Conservation (phyloP, 2,797 vertebrate species). For the Bradypus variegatus region DNA sequence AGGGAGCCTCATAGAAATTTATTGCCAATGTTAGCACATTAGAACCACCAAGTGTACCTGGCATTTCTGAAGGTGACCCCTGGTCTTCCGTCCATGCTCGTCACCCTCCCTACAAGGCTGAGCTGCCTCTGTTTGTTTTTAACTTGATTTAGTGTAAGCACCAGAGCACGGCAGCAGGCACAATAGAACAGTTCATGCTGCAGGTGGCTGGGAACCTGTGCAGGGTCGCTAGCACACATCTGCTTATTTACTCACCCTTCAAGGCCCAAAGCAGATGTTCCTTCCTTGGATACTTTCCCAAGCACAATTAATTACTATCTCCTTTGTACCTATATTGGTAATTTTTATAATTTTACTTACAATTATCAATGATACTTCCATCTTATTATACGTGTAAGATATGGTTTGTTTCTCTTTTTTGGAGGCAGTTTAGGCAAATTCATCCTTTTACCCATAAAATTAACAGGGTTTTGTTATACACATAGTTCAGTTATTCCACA, state of each 20-base stretch:
- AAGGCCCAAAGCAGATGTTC: no score
- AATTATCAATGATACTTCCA: neutral
- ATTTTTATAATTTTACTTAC: neutral
- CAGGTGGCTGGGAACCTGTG: neutral
- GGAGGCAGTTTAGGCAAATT: neutral
- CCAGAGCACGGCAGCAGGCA: no score
- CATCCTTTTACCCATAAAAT: slow-evolving; percentile 3
- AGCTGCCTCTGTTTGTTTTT: neutral
- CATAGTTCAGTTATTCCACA: neutral
- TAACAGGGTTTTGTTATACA: neutral
- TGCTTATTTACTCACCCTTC: no score
- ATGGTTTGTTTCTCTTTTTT: neutral
- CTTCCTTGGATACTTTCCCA: no score
- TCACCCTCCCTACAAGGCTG: neutral
- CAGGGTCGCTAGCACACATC: neutral
- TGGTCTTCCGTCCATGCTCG: neutral
- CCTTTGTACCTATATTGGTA: no score
- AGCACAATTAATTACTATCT: no score
- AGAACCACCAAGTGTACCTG: neutral
- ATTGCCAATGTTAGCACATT: neutral
- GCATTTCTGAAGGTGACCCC: neutral
- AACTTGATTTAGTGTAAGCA: neutral
- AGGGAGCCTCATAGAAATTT: neutral
- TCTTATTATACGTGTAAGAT: neutral
- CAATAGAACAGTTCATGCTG: neutral